Evolutionary conservation across 37 sponge, comb jelly and placozoan genomes (phyloP), one percentile per base, ranked within the genome.

Genomic region (Halichondria panicea): DNA sequence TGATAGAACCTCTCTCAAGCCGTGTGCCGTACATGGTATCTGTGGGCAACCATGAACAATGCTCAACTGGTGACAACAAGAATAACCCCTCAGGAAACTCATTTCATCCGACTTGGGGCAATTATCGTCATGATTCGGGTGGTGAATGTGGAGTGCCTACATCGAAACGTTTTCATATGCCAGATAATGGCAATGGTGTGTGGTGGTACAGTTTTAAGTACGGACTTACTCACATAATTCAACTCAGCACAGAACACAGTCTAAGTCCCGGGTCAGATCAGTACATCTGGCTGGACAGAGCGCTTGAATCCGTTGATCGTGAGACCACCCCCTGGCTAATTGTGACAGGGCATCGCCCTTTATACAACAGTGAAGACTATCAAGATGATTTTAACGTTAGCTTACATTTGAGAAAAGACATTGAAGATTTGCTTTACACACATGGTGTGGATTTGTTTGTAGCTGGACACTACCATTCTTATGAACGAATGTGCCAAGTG

Each of bases 131-230:
- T 55, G 88, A 88, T 30, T 81, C 83, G 28, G 83, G 79, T 7
- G 88, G 88, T 8, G 88, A 88, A 66, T 88, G 88, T 71, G 88
- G 88, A 19, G 88, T 88, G 3, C 88, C 88, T 12, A 37, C 70
- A 19, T 68, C 27, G 24, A 37, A 87, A 61, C 75, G 81, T 34
- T 87, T 78, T 35, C 78, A 78, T 63, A 68, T 77, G 73, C 88
- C 88, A 33, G 88, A 77, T 44, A 77, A 76, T 54, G 88, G 88
- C 28, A 77, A 88, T 68, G 25, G 30, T 21, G 60, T 81, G 53
- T 90, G 74, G 65, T 90, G 91, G 91, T 90, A 90, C 74, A 82
- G 83, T 65, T 86, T 83, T 56, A 71, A 91, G 48, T 86, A 91
- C 77, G 87, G 87, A 13, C 28, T 72, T 21, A 80, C 78, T 0